Evolutionary conservation across 2,888 invertebrate genomes (phyloP).

Genomic region (Drosophila atripex): DNA sequence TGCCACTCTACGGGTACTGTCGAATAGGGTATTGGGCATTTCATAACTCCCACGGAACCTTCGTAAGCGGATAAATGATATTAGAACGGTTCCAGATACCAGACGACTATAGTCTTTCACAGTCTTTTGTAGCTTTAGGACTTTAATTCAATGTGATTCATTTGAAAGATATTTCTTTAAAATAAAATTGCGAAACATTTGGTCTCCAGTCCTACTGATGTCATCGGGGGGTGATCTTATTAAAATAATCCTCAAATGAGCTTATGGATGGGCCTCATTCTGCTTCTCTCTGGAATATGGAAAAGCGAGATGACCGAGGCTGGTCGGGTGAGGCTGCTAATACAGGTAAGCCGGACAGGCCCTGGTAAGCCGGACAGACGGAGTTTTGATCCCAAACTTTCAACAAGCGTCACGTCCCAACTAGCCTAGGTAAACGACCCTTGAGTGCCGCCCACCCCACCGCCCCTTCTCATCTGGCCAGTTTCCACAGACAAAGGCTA

Average conservation of each 20-base stretch:
- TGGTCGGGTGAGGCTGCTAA: not conserved
- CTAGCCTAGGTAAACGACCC: conserved; percentile 69
- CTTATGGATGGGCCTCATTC: conserved; percentile 16
- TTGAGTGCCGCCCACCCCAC: conserved; percentile 21
- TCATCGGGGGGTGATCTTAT: conserved; percentile 23
- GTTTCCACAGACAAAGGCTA: conserved; percentile 60
- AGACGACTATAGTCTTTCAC: no score
- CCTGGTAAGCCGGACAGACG: conserved; percentile 7
- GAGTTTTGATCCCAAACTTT: conserved; percentile 57
- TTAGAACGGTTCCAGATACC: not conserved
- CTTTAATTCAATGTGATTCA: no score
- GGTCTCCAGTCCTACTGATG: conserved; percentile 12
- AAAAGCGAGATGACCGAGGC: conserved; percentile 16
- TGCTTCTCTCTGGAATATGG: conserved; percentile 3
- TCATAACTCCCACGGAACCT: conserved; percentile 18
- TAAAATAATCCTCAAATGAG: conserved; percentile 22
- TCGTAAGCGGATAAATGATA: conserved; percentile 9
- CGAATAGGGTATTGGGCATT: conserved; percentile 12
- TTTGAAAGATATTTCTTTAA: not conserved
- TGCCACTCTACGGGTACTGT: conserved; percentile 21
- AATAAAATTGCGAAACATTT: conserved; percentile 1
- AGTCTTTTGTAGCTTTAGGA: no score
- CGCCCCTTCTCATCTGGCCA: conserved; percentile 22
- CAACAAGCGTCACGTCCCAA: conserved; percentile 58
- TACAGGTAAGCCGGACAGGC: not conserved